Percentiles rank a stretch among this genome's conserved stretches.
Conservation (phyloP, 2,113 vertebrate genomes). For the Parus major region DNA sequence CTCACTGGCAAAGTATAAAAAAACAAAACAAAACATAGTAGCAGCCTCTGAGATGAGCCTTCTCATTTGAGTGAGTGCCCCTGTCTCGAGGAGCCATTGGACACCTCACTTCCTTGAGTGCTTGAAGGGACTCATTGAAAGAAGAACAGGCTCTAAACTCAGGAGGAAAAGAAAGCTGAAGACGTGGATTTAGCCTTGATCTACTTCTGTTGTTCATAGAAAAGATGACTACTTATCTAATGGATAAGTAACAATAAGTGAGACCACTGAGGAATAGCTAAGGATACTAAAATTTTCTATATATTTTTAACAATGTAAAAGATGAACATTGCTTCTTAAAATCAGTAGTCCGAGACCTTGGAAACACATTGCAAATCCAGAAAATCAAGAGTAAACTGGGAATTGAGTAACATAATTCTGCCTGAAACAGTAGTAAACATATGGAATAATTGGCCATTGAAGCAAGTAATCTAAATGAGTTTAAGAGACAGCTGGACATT, state of each 20-base stretch:
- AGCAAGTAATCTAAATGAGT: constrained; percentile 75
- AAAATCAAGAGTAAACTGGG: constrained; percentile 59
- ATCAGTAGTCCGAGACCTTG: neutral
- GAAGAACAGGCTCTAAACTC: neutral
- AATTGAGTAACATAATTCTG: constrained; percentile 64
- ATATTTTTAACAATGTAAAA: neutral
- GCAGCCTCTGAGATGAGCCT: neutral
- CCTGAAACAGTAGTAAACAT: constrained; percentile 72
- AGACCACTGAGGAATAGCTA: neutral
- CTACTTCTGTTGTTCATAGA: neutral
- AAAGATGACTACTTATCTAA: neutral
- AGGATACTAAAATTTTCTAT: neutral
- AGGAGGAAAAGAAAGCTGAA: neutral
- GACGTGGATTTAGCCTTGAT: neutral
- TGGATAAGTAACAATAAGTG: neutral
- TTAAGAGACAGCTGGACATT: constrained; percentile 72
- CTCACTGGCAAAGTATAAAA: neutral
- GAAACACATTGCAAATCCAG: constrained; percentile 41
- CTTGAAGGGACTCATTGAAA: neutral
- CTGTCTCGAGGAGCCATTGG: neutral
- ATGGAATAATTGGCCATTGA: constrained; percentile 75
- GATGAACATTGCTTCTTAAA: neutral
- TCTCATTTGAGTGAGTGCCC: neutral
- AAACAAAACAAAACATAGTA: neutral
- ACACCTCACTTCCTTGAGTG: neutral